Conservation (phyloP, 2,797 vertebrate species). For the Hapalemur alaotrensis region DNA sequence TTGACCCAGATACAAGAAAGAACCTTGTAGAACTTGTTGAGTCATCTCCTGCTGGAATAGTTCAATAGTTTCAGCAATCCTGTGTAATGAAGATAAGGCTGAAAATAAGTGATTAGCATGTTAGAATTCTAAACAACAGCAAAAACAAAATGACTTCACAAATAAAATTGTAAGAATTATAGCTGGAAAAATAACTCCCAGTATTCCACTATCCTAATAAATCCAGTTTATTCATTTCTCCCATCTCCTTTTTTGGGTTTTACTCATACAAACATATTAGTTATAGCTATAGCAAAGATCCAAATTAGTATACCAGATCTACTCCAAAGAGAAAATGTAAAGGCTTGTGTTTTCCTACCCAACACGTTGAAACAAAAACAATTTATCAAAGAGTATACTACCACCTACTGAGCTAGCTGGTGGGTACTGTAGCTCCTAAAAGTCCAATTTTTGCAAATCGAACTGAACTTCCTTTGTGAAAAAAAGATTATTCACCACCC, state of each 20-base stretch:
- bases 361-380: not conserved
- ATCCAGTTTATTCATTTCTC: conserved; percentile 15
- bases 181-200: not conserved
- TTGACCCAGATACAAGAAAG: not conserved
- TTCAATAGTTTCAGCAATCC: not conserved
- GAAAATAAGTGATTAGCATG: not conserved
- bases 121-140: not conserved
- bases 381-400: not conserved
- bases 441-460: not conserved
- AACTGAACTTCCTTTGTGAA: not conserved
- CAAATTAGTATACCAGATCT: not conserved
- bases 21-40: not conserved
- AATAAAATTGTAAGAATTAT: not conserved
- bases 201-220: not conserved
- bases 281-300: not conserved
- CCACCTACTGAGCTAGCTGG: not conserved
- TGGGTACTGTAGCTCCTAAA: not conserved
- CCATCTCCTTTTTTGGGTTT: not conserved
- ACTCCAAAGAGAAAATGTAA: conserved; percentile 3
- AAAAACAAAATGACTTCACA: not conserved
- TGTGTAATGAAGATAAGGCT: not conserved
- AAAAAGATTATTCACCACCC: not conserved
- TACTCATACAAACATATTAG: not conserved
- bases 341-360: not conserved
- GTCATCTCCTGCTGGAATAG: not conserved